Base-by-base conservation (phyloP, 2,113 vertebrate genomes). In the Ptyas mucosa region DNA sequence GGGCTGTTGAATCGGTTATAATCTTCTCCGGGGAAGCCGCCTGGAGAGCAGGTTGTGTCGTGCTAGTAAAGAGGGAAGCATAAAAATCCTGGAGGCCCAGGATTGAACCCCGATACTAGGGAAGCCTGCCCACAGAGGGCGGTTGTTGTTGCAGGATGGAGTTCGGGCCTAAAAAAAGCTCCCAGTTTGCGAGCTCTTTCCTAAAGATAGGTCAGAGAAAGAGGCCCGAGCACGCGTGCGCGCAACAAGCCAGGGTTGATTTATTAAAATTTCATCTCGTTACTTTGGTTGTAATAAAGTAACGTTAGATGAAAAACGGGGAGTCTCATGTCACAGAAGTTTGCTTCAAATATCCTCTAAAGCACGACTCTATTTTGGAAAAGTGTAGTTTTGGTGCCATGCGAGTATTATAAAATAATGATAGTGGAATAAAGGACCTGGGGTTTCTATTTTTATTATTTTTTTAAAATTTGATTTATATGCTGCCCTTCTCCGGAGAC, bases 11-110 rank as follows among this genome's bases (percentile, higher is more conserved):
- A 96, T 96, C 96, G 29, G 49, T 15, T 14, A 11, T 89, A 90
- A 96, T 96, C 96, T 54, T 34, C n/a, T 21, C 5, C 0, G 1
- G 3, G 34, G 12, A 2, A 12, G 24, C 5, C 0, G 1, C 11
- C 1, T 1, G 18, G 0, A 0, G 3, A 5, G 2, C 18, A 11
- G 1, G 0, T 11, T 26, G n/a, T 0, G 2, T 5, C 1, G 21
- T 0, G 8, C 7, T 12, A 10, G n/a, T 7, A 9, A 29, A 1
- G 39, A 3, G 20, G 53, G n/a, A 57, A 87, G 12, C 23, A 49
- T 10, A 5, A 29, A 90, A 26, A 7, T 20, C 24, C 57, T 23
- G 81, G 5, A 34, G 21, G 57, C 51, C 24, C 3, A 1, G 24
- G 52, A 87, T 91, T 46, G 90, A 9, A n/a, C 3, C 29, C 49